Evolutionary conservation across 64 coral and sea anemone species (phyloP), one percentile per base, ranked within the genome.

Genomic region (Montipora foliosa): DNA sequence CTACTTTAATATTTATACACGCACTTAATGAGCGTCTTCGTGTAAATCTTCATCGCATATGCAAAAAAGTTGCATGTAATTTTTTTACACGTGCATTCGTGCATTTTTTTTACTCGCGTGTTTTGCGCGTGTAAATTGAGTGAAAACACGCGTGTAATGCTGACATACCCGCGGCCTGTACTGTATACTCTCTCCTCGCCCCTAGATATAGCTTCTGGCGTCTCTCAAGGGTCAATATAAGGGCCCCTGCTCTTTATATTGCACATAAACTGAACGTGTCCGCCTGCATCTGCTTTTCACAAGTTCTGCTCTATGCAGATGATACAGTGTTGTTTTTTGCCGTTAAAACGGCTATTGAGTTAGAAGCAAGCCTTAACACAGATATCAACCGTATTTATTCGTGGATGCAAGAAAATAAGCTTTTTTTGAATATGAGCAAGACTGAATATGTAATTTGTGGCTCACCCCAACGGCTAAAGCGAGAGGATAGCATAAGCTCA

Each of bases 161-260:
- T 37, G 37, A 0, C 2, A 37, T 37, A 37, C 37, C 37, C 37
- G 37, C 37, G 37, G 37, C 37, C 1, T 37, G 37, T 37, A 37
- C 37, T 37, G 37, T 37, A 37, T 37, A 48, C 66, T 16, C 50
- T 62, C 53, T 80, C 25, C 52, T 45, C 13, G 11, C 55, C 89
- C 29, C 14, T 67, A 60, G 24, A 15, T 44, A 81, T 81, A 62
- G 17, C 24, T 47, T 57, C 77, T 80, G 89, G 89, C n/a, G 29
- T 90, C 11, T 64, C 77, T 81, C 76, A 90, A 81, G 77, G 61
- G 53, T 69, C 77, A 44, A 90, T 68, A 49, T 78, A 73, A 6
- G 89, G 89, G 19, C 76, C 89, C 44, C 76, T 90, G 64, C 77
- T 90, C 55, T 90, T 80, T 81, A 68, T 80, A 67, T 47, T 80